Conservation (phyloP, 2,797 vertebrate genomes). For the Loriculus beryllinus region DNA sequence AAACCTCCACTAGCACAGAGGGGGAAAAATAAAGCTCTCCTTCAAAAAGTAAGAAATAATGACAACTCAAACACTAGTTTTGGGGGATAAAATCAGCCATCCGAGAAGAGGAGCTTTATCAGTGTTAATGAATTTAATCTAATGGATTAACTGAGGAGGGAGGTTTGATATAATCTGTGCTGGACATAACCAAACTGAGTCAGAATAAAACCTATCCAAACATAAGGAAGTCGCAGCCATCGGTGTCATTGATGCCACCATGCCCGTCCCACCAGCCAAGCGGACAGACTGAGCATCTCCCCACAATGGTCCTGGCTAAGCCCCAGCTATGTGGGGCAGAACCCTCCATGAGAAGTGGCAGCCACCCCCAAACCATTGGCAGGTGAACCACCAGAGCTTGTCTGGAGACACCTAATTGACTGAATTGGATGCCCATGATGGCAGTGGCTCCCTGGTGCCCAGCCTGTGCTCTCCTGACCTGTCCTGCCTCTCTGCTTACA, state of each 20-base stretch:
- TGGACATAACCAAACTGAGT: background rate
- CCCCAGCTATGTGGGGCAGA: rapidly evolving
- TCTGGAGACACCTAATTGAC: background rate
- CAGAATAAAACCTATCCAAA: background rate
- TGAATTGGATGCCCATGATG: background rate
- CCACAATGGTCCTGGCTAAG: background rate
- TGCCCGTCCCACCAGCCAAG: rapidly evolving
- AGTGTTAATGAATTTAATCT: background rate
- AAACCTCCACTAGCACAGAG: background rate
- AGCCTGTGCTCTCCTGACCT: background rate
- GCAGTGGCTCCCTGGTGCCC: background rate
- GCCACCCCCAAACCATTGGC: background rate
- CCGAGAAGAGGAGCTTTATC: rapidly evolving
- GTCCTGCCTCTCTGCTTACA: background rate
- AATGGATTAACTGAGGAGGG: background rate
- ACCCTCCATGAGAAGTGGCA: background rate
- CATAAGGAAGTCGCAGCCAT: background rate
- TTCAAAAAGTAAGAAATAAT: background rate
- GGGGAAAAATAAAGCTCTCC: background rate
- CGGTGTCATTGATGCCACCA: background rate
- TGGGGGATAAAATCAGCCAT: background rate
- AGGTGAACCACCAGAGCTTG: background rate
- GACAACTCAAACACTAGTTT: background rate
- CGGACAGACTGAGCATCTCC: background rate
- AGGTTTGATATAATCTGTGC: background rate